phyloP scores from a whole-genome alignment of 2,797 vertebrate species.

The Acridotheres tristis region DNA sequence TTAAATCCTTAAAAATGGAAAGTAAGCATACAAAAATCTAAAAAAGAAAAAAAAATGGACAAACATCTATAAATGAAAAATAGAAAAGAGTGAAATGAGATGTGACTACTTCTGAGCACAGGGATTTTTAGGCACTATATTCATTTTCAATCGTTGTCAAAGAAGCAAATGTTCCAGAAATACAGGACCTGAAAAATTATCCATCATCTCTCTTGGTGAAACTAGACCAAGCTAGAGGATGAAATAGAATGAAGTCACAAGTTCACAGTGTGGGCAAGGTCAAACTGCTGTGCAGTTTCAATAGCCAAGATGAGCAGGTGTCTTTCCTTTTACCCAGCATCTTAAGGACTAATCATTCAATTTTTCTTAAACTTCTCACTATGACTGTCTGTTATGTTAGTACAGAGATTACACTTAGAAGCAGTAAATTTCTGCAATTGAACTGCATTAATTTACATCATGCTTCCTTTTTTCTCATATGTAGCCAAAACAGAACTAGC shows the following conservation, averaged over 20 bases:
- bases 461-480: neutral
- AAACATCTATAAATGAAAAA: slow-evolving; percentile 33
- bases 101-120: slow-evolving; percentile 44
- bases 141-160: slow-evolving; percentile 57
- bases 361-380: neutral
- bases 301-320: neutral
- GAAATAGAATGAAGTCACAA: neutral
- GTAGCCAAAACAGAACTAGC: neutral
- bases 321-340: neutral
- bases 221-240: neutral
- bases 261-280: neutral
- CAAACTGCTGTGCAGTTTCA: neutral
- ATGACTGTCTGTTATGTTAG: neutral
- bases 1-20: neutral
- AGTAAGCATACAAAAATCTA: neutral
- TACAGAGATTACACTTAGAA: neutral
- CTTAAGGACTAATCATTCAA: neutral
- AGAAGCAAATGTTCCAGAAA: slow-evolving; percentile 68
- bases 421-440: neutral
- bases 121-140: slow-evolving; percentile 61
- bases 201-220: slow-evolving; percentile 9
- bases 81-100: slow-evolving; percentile 56
- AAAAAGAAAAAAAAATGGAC: neutral
- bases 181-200: slow-evolving; percentile 38
- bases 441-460: neutral